phyloP scores from a whole-genome alignment of 2,888 invertebrate species.

The Phortica magna region DNA sequence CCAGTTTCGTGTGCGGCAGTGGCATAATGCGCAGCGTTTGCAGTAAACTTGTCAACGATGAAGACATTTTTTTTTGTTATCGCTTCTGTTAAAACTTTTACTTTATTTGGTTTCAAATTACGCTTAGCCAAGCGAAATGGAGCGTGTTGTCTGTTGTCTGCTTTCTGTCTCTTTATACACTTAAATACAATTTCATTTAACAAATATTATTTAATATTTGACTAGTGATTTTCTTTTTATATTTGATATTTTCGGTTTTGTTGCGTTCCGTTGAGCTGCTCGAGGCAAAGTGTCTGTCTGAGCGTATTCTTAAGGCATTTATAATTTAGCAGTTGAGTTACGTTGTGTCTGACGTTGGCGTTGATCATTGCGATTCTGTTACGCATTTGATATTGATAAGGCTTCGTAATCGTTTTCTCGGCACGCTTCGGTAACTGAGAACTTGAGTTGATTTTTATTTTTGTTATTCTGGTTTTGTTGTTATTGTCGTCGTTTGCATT shows the following conservation, averaged over 20 bases:
- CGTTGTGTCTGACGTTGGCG: slow-evolving; percentile 14
- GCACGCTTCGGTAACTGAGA: neutral
- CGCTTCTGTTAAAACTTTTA: slow-evolving; percentile 52
- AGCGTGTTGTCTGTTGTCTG: slow-evolving; percentile 36
- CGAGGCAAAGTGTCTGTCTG: slow-evolving; percentile 42
- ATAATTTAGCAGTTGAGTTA: slow-evolving; percentile 18
- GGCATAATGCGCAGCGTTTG: slow-evolving; percentile 66
- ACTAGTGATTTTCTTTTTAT: neutral
- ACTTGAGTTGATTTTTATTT: neutral
- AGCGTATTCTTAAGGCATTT: slow-evolving; percentile 33
- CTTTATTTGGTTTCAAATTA: slow-evolving; percentile 50
- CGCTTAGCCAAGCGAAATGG: slow-evolving; percentile 43
- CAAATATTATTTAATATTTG: neutral
- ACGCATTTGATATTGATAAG: slow-evolving; percentile 11
- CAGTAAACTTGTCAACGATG: slow-evolving; percentile 65
- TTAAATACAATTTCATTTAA: slow-evolving; percentile 17
- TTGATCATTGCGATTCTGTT: neutral
- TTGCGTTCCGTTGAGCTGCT: slow-evolving; percentile 31
- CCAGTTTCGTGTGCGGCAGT: slow-evolving; percentile 6
- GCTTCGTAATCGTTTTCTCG: slow-evolving; percentile 14
- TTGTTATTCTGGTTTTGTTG: neutral
- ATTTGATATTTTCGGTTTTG: slow-evolving; percentile 36
- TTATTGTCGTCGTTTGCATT: neutral
- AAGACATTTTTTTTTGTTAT: slow-evolving; percentile 57
- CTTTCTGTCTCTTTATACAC: slow-evolving; percentile 12